A percentile compares a stretch with the other conserved stretches of the same genome.
These are phyloP conservation scores for Bellardia bayeri DNA, from an alignment of 2,888 invertebrate species.

Conservation along the genomic window DNA sequence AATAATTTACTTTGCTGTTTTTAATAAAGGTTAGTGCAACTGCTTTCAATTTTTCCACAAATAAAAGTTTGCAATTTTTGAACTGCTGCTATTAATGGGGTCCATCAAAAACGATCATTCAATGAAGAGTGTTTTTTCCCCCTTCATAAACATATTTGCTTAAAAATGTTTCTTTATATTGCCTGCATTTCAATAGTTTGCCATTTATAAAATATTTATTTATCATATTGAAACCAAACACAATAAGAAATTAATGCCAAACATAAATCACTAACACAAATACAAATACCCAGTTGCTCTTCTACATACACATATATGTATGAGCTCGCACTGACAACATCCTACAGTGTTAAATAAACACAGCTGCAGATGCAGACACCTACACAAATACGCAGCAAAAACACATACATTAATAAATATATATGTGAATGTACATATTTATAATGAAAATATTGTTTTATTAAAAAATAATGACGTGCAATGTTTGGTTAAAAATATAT, in stretches of 20 bases:
- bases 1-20: not conserved
- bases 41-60: not conserved
- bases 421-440: no score
- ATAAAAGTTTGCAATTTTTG: not conserved
- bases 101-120: slow-evolving; percentile 20
- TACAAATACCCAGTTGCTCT: slow-evolving; percentile 11
- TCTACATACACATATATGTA: not conserved
- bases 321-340: not conserved
- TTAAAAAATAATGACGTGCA: slow-evolving; percentile 28
- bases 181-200: slow-evolving; percentile 51
- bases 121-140: slow-evolving; percentile 15
- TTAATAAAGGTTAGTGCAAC: not conserved
- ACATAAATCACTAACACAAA: slow-evolving; percentile 54
- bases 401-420: not conserved
- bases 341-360: slow-evolving; percentile 39
- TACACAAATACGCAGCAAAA: not conserved
- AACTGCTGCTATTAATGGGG: slow-evolving; percentile 20
- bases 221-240: slow-evolving; percentile 58
- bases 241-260: slow-evolving; percentile 50
- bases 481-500: slow-evolving; percentile 2
- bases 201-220: slow-evolving; percentile 62
- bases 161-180: slow-evolving; percentile 32
- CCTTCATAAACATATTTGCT: slow-evolving; percentile 16
- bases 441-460: slow-evolving; percentile 45
- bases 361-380: not conserved